These are phyloP conservation scores for Cantharis lateralis DNA, from an alignment of 2,888 invertebrate species.

Conservation along the genomic window DNA sequence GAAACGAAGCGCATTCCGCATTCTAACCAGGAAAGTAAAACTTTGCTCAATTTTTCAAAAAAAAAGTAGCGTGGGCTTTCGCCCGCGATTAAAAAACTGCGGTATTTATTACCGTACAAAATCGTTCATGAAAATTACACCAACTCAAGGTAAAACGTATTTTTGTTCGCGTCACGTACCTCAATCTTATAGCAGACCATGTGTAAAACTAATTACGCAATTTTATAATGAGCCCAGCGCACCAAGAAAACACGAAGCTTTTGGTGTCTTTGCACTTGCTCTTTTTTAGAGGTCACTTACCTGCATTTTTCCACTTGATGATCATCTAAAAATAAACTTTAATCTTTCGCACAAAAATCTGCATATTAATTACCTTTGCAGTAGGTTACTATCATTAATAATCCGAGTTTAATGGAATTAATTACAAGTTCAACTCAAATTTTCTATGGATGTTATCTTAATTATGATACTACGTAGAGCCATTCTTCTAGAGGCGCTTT, in stretches of 20 bases:
- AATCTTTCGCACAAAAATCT: background rate
- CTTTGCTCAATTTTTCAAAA: background rate
- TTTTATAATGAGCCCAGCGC: slow-evolving; percentile 7
- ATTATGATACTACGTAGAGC: background rate
- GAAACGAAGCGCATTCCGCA: background rate
- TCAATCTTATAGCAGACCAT: slow-evolving; percentile 8
- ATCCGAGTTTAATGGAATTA: background rate
- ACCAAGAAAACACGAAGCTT: slow-evolving; percentile 11
- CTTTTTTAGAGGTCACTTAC: slow-evolving; percentile 23
- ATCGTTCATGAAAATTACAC: background rate
- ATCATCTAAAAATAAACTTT: background rate
- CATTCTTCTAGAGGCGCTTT: background rate
- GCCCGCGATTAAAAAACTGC: background rate
- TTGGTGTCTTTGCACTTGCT: slow-evolving; percentile 7
- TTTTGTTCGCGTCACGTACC: slow-evolving; percentile 9
- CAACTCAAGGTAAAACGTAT: slow-evolving; percentile 6
- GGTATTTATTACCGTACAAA: background rate
- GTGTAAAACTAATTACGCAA: slow-evolving; percentile 12
- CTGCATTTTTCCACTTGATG: slow-evolving; percentile 2
- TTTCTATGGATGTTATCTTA: background rate
- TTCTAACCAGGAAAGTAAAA: background rate
- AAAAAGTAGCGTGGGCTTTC: background rate
- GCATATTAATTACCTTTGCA: background rate
- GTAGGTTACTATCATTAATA: background rate
- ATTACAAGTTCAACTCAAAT: background rate